Evolutionary conservation across 2,888 invertebrate genomes (phyloP).

Genomic region (Trichopria drosophilae): DNA sequence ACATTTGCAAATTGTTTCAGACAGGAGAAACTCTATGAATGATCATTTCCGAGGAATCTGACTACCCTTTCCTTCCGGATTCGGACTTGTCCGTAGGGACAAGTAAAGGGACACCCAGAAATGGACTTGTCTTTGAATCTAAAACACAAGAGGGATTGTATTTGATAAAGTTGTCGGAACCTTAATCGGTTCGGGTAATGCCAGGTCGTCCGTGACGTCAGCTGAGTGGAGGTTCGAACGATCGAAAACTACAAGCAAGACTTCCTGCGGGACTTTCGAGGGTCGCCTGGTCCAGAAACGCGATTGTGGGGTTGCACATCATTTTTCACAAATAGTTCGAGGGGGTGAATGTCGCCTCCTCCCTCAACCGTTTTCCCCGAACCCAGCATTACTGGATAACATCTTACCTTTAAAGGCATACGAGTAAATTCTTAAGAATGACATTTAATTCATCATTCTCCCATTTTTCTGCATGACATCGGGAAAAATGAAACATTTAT

Average conservation of each 20-base stretch:
- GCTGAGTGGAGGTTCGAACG: conserved; percentile 17
- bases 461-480: too few species aligned
- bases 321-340: conserved; percentile 57
- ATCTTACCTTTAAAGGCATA: too few species aligned
- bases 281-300: conserved; percentile 46
- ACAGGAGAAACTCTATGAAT: too few species aligned
- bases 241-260: conserved; percentile 37
- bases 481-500: too few species aligned
- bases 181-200: conserved; percentile 50
- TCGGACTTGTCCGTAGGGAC: too few species aligned
- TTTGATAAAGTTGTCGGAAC: conserved; percentile 46
- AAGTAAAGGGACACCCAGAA: too few species aligned
- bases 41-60: too few species aligned
- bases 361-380: conserved; percentile 46
- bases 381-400: too few species aligned
- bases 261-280: conserved; percentile 51
- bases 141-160: conserved; percentile 40
- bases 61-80: too few species aligned
- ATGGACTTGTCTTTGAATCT: neutral
- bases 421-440: too few species aligned
- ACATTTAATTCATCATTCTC: too few species aligned
- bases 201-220: conserved; percentile 45
- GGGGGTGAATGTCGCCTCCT: conserved; percentile 55
- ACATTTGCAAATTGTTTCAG: too few species aligned
- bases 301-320: conserved; percentile 56